A percentile compares a stretch with the other conserved stretches of the same genome.
phyloP scores from a whole-genome alignment of 2,888 invertebrate genomes.

The Hyalella azteca region DNA sequence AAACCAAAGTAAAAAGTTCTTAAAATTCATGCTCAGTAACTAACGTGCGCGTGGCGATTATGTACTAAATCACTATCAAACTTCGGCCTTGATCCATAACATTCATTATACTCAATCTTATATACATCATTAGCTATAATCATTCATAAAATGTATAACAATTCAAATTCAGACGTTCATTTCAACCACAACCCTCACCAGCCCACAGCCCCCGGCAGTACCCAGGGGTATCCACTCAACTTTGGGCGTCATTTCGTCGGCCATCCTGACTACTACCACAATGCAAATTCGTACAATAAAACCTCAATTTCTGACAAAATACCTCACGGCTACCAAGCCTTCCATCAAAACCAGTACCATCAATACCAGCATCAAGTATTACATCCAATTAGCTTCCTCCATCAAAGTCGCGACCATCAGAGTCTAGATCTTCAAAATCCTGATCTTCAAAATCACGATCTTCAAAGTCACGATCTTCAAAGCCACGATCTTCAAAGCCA shows the following conservation, averaged over 20 bases:
- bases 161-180: neutral
- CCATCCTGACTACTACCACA: neutral
- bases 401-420: neutral
- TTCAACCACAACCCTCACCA: neutral
- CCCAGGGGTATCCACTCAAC: neutral
- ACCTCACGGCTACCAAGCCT: neutral
- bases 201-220: neutral
- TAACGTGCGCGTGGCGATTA: too few species aligned
- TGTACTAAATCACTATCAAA: too few species aligned
- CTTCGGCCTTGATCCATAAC: too few species aligned
- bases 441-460: too few species aligned
- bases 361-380: constrained; percentile 9
- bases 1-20: too few species aligned
- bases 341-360: neutral
- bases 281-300: neutral
- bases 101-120: too few species aligned
- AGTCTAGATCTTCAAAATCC: too few species aligned
- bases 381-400: neutral
- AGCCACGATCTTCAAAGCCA: too few species aligned
- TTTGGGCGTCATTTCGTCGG: neutral
- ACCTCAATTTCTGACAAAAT: neutral
- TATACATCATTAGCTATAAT: too few species aligned
- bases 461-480: too few species aligned
- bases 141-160: neutral
- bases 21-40: too few species aligned